Conservation (phyloP, 2,888 invertebrate genomes). For the Psylliodes chrysocephalus region DNA sequence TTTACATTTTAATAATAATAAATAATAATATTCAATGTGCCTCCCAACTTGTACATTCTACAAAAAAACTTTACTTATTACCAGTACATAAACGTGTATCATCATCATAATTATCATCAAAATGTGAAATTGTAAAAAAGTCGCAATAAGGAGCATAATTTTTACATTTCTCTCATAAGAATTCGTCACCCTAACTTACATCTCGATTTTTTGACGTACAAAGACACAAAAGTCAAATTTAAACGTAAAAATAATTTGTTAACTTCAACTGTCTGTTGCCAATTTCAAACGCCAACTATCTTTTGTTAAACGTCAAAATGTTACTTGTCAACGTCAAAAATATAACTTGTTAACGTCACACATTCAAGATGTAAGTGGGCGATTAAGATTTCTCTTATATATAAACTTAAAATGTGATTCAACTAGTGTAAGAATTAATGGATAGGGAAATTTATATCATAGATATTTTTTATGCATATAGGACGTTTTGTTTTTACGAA, state of each 20-base stretch:
- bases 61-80: constrained; percentile 40
- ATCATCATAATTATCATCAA: constrained; percentile 41
- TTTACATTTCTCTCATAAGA: constrained; percentile 54
- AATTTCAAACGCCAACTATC: too few relatives aligned
- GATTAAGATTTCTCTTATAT: constrained; percentile 56
- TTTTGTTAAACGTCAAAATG: neutral
- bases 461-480: constrained; percentile 63
- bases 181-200: neutral
- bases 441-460: constrained; percentile 60
- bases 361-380: neutral
- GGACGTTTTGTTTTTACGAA: constrained; percentile 51
- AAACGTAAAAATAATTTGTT: too few relatives aligned
- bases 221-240: too few relatives aligned
- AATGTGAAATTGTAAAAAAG: constrained; percentile 48
- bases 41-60: constrained; percentile 59
- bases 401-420: constrained; percentile 64
- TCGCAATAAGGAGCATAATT: constrained; percentile 52
- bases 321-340: neutral
- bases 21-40: constrained; percentile 61
- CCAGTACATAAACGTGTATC: constrained; percentile 34
- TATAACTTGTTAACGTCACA: neutral
- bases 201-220: constrained; percentile 1
- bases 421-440: constrained; percentile 58
- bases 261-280: too few relatives aligned
- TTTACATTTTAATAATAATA: constrained; percentile 46